Base-by-base conservation (phyloP, 1,140 invertebrate species). In the Orchesella cincta region DNA sequence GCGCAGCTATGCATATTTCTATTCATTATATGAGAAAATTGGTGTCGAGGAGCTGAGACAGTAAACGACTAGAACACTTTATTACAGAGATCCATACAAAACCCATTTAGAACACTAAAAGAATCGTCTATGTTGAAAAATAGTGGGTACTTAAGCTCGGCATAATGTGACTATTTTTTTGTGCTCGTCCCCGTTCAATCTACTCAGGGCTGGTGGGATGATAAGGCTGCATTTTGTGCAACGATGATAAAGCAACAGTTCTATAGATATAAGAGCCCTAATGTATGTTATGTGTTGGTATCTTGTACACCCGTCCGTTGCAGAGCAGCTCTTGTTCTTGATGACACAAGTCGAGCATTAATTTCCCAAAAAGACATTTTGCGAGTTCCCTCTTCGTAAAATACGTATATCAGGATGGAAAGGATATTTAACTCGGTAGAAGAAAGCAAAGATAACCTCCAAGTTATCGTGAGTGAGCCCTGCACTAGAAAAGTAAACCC, bases 151-250 rank as follows among this genome's bases (percentile, higher is more conserved):
- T 67, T 67, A 67, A 67, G 62, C 62, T 67, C 28, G n/a, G 62
- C 62, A 67, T 67, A 67, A 67, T 67, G 62, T 67, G 8, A 67
- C 62, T 23, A 67, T 67, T 67, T 67, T 67, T 67, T 33, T 8
- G 62, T 29, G 1, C 8, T 67, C 23, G 54, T 28, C 23, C 23
- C 26, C 54, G 12, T 62, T 62, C 54, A 62, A 62, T 23, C 39
- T 46, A 46, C 39, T 12, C 8, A 8, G 20, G 39, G 39, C 39
- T 46, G 8, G 8, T 46, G 20, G 8, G 39, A 46, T 46, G 39
- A 46, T 46, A 46, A 46, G 39, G 39, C 39, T n/a, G n/a, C n/a
- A n/a, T n/a, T n/a, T n/a, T n/a, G n/a, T n/a, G n/a, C n/a, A n/a
- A n/a, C n/a, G n/a, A n/a, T n/a, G n/a, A n/a, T n/a, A n/a, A n/a